A percentile compares a stretch with the other conserved stretches of the same genome.
phyloP scores from a whole-genome alignment of 2,797 vertebrate species.

The Neosalanx taihuensis region DNA sequence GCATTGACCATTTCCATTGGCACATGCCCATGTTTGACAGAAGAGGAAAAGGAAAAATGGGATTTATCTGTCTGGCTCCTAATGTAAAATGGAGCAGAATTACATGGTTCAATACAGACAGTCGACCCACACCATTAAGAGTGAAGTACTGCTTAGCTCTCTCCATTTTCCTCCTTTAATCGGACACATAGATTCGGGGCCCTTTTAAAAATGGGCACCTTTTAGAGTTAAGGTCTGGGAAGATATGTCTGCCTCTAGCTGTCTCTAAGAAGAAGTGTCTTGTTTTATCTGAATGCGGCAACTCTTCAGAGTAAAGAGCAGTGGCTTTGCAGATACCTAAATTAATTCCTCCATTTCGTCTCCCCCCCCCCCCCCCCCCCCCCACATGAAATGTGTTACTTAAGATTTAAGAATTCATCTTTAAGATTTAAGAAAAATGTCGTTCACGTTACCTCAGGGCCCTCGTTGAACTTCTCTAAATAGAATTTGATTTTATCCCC shows the following conservation, averaged over 20 bases:
- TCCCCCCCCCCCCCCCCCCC: too few relatives aligned
- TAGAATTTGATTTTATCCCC: background rate
- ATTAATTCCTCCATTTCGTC: too few relatives aligned
- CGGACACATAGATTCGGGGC: conserved; percentile 1
- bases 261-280: background rate
- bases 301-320: background rate
- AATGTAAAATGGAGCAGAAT: conserved; percentile 24
- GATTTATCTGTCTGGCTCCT: background rate
- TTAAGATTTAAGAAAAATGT: background rate
- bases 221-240: background rate
- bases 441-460: background rate
- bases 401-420: background rate
- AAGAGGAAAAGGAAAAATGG: background rate
- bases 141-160: conserved; percentile 19
- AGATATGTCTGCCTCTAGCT: background rate
- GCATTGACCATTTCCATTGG: conserved; percentile 16
- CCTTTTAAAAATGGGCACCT: background rate
- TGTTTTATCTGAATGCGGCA: conserved; percentile 16
- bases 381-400: too few relatives aligned
- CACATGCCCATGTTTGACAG: conserved; percentile 13
- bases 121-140: conserved; percentile 22
- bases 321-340: background rate
- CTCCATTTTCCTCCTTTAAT: conserved; percentile 1
- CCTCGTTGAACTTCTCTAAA: background rate
- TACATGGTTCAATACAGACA: conserved; percentile 6